These are phyloP conservation scores for Proteles cristata DNA, from an alignment of 2,113 vertebrate genomes.

Conservation along the genomic window DNA sequence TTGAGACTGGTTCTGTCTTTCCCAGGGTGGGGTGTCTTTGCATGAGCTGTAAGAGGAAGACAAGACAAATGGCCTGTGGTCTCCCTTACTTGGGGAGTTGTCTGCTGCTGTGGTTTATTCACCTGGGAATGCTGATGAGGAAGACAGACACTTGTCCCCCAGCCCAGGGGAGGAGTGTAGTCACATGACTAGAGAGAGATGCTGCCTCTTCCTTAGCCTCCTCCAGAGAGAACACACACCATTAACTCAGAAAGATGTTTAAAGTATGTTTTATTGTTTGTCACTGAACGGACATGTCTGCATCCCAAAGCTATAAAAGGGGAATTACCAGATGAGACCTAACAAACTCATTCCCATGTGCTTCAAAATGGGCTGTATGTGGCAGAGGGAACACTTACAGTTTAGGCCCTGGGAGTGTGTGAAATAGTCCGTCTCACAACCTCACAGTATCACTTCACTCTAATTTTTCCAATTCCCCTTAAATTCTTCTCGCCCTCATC, in stretches of 20 bases:
- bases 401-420: background rate
- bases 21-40: background rate
- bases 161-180: background rate
- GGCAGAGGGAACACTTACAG: background rate
- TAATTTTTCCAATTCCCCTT: background rate
- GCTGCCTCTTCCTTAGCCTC: background rate
- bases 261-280: background rate
- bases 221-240: background rate
- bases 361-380: background rate
- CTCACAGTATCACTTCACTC: background rate
- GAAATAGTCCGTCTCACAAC: background rate
- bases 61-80: background rate
- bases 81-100: background rate
- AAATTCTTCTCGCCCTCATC: background rate
- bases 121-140: background rate
- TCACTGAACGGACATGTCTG: background rate
- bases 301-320: background rate
- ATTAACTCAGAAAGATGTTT: background rate
- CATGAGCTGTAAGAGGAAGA: background rate
- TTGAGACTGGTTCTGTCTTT: background rate
- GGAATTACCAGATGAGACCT: background rate
- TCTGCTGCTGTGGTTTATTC: background rate
- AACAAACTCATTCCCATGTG: background rate
- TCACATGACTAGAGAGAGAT: background rate
- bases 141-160: background rate